These are phyloP conservation scores for Xestia c-nigrum DNA, from an alignment of 2,888 invertebrate species.

Conservation along the genomic window DNA sequence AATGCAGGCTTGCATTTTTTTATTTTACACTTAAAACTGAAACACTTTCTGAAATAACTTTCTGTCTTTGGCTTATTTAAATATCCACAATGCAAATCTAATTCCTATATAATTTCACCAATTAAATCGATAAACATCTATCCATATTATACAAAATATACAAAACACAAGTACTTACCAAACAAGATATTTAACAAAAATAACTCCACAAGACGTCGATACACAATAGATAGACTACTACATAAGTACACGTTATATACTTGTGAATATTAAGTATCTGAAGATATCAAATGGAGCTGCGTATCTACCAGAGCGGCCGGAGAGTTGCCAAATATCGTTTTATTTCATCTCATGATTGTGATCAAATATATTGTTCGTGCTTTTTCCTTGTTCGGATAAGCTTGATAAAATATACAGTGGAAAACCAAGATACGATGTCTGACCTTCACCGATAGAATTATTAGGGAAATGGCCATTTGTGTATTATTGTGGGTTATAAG, in stretches of 20 bases:
- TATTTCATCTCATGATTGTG: slow-evolving; percentile 60
- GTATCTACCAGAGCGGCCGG: slow-evolving; percentile 37
- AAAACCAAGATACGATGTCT: slow-evolving; percentile 16
- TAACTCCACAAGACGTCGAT: slow-evolving; percentile 36
- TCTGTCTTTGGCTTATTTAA: too few species aligned
- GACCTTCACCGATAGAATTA: slow-evolving; percentile 38
- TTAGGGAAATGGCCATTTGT: slow-evolving; percentile 10
- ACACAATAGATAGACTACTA: slow-evolving; percentile 28
- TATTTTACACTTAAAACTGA: not conserved
- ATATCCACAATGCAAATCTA: not conserved
- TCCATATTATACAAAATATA: not conserved
- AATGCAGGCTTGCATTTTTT: too few species aligned
- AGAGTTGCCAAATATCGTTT: slow-evolving; percentile 59
- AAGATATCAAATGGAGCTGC: slow-evolving; percentile 48
- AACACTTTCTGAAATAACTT: not conserved
- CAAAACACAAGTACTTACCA: not conserved
- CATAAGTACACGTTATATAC: slow-evolving; percentile 29
- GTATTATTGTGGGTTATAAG: slow-evolving; percentile 10
- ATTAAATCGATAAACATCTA: not conserved
- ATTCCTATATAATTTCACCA: not conserved
- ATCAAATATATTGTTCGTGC: slow-evolving; percentile 56
- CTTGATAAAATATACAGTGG: slow-evolving; percentile 41
- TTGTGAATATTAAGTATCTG: slow-evolving; percentile 59
- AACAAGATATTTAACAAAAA: slow-evolving; percentile 38
- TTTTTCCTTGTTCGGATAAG: slow-evolving; percentile 52